Base-by-base conservation (phyloP, 2,797 vertebrate species). In the Cirrhinus mrigala region DNA sequence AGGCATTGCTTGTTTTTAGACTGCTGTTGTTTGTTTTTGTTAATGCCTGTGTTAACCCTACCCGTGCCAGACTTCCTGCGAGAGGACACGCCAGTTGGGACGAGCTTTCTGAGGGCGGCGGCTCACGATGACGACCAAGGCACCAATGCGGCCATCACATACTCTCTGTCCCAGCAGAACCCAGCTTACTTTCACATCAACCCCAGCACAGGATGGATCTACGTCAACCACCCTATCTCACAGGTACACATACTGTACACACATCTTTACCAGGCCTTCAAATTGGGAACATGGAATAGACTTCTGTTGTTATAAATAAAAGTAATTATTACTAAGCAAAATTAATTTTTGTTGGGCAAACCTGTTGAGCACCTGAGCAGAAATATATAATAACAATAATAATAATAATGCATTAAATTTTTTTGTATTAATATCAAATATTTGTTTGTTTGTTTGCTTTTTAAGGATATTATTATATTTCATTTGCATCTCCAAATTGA, bases 81-180 rank as follows among this genome's bases (percentile, higher is more conserved):
- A 0, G 96, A 98, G 88, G 97, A 97, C 90, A 96, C 96, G 7
- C 92, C 96, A 0, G 94, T 97, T 50, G 97, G 97, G 48, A 97
- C 92, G 0, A 98, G 97, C 88, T 98, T 97, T 89, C 92, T 98
- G 85, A 93, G 91, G 33, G 96, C 95, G 0, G 94, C 94, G 0
- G 97, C 97, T 52, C 95, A 96, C 6, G 97, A 98, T 48, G 95
- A 94, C 2, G 97, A 98, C 94, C 97, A 97, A 90, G 97, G 97
- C 18, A 95, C 95, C 87, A 98, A 98, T 52, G 94, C 97, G 0
- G 96, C 95, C 87, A 93, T 98, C 89, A 91, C 92, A 0, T 98
- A 98, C 91, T 96, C 96, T 0, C 92, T 98, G 91, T 92, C 95
- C 82, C 91, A 88, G 84, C 95, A 96, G 71, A 93, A 90, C 14